phyloP scores from a whole-genome alignment of 1,140 invertebrate species.

The Heliconius melpomene region DNA sequence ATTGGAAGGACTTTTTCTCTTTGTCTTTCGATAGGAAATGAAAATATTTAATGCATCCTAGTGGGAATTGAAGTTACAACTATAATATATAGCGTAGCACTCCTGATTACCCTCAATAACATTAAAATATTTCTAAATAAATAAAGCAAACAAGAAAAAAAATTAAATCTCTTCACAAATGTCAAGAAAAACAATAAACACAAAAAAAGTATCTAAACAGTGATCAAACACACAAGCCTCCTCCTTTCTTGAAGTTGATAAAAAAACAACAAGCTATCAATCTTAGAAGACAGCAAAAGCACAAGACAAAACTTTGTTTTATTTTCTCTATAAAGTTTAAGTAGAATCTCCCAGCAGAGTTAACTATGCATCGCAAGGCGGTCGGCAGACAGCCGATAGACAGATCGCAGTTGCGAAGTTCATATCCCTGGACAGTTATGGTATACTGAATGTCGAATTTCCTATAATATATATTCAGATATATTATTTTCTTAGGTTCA shows the following conservation, averaged over 20 bases:
- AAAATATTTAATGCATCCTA: too few relatives aligned
- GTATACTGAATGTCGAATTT: neutral
- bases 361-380: neutral
- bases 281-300: neutral
- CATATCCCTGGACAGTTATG: neutral
- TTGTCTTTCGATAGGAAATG: too few relatives aligned
- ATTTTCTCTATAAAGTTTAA: neutral
- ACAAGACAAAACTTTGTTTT: neutral
- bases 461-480: neutral
- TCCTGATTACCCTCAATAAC: too few relatives aligned
- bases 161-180: neutral
- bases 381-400: neutral
- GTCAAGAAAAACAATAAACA: too few relatives aligned
- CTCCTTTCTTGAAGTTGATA: neutral
- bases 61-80: too few relatives aligned
- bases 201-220: too few relatives aligned
- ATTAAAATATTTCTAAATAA: too few relatives aligned
- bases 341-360: neutral
- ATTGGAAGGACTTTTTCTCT: too few relatives aligned
- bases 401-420: conserved; percentile 1
- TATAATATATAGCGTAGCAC: too few relatives aligned
- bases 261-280: neutral
- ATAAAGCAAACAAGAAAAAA: too few relatives aligned
- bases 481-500: too few relatives aligned
- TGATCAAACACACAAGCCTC: too few relatives aligned